Base-by-base conservation (phyloP, 2,888 invertebrate genomes). In the Hecatera dysodea region DNA sequence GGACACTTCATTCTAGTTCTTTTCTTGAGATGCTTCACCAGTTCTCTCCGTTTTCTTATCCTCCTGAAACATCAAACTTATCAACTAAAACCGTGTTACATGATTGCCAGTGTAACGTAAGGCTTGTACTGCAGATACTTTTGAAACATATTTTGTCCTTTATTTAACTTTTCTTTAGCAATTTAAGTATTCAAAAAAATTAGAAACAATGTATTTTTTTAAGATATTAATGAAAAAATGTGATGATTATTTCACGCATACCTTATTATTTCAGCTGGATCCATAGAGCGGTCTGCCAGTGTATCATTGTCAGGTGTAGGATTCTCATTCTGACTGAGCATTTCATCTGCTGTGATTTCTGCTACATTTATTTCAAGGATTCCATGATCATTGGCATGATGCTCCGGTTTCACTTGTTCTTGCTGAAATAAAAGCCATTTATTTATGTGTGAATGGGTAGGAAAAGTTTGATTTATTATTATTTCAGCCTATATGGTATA, bases 1-100 rank as follows among this genome's bases (percentile, higher is more conserved):
- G 93, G 93, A 76, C 96, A 96, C 86, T 96, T 95, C 91, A 96
- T 93, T 78, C 93, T 88, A 6, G 84, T 87, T 87, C 90, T 84
- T 83, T 91, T 89, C 81, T 90, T 87, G 67, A 89, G 64, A 44
- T 82, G 78, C 74, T 85, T 82, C 24, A 86, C 73, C 71, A 84
- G 67, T 48, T 83, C 81, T 79, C 85, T 86, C n/a, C 89, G 83
- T 70, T 89, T 88, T 81, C 89, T 85, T 82, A 90, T 89, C 83
- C 89, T 89, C 73, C 87, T 88, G 69, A 57, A 75, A 75, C 19
- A 53, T 39, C n/a, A n/a, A n/a, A n/a, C n/a, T n/a, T n/a, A n/a
- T n/a, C n/a, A n/a, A n/a, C n/a, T n/a, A n/a, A n/a, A n/a, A n/a
- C n/a, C n/a, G n/a, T n/a, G n/a, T n/a, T n/a, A n/a, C n/a, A n/a